Conservation (phyloP, 1,140 invertebrate species). For the Lasaia peninsularis region DNA sequence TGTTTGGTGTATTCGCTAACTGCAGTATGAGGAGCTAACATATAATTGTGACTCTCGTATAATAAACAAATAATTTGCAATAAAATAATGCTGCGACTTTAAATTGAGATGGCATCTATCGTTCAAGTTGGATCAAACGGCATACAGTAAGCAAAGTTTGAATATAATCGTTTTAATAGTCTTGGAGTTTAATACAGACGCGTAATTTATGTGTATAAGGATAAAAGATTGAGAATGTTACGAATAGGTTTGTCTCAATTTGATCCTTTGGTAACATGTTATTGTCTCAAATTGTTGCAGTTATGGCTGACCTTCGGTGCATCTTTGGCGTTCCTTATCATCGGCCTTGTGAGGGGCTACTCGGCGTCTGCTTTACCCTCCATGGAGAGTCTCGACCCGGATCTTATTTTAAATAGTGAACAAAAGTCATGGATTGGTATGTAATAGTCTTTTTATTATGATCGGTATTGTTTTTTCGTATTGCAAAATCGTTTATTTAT, state of each 20-base stretch:
- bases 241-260: constrained; percentile 17
- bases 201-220: constrained; percentile 20
- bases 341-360: constrained; percentile 78
- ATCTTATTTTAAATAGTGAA: constrained; percentile 63
- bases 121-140: no score
- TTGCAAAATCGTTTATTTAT: no score
- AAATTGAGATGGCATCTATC: no score
- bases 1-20: no score
- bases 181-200: background rate
- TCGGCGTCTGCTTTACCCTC: constrained; percentile 79
- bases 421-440: constrained; percentile 79
- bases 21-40: no score
- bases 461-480: no score
- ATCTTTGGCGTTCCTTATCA: constrained; percentile 77
- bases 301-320: constrained; percentile 76
- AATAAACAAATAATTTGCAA: no score
- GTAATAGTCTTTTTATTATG: constrained; percentile 30
- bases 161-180: background rate
- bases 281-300: constrained; percentile 47
- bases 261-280: constrained; percentile 10
- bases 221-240: constrained; percentile 26
- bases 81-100: no score
- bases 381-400: constrained; percentile 55
- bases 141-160: no score
- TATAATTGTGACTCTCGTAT: no score